A percentile compares a stretch with the other conserved stretches of the same genome.
Evolutionary conservation across 2,888 invertebrate species (phyloP).

Genomic region (Auanema sp.): DNA sequence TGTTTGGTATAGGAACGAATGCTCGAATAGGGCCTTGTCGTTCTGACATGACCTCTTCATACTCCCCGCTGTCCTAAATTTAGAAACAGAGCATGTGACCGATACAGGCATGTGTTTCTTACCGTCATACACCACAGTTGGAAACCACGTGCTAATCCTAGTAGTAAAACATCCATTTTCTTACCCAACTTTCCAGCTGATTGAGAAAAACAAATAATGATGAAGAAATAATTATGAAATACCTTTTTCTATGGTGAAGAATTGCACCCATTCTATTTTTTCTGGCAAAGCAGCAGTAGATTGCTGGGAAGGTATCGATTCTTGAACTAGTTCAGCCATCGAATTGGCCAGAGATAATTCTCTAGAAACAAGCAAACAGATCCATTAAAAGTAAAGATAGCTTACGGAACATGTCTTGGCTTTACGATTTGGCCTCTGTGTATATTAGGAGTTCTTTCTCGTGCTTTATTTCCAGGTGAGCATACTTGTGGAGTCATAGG

Average conservation of each 20-base stretch:
- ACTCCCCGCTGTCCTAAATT: constrained; percentile 83
- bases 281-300: constrained; percentile 32
- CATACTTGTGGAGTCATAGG: too few species aligned
- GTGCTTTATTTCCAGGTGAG: too few species aligned
- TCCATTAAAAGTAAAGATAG: constrained; percentile 11
- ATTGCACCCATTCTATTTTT: constrained; percentile 49
- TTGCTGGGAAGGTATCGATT: constrained; percentile 52
- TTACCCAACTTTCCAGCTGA: constrained; percentile 66
- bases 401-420: constrained; percentile 40
- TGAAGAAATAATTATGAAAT: constrained; percentile 4
- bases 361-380: constrained; percentile 20
- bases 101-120: constrained; percentile 22
- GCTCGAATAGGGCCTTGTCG: constrained; percentile 84
- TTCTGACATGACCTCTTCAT: constrained; percentile 90
- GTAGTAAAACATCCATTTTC: constrained; percentile 80
- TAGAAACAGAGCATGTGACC: constrained; percentile 11
- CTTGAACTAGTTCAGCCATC: constrained; percentile 55
- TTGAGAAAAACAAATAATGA: constrained; percentile 13
- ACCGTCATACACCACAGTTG: constrained; percentile 71
- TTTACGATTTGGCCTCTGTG: constrained; percentile 46
- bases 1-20: constrained; percentile 70
- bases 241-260: constrained; percentile 36
- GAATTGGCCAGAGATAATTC: constrained; percentile 12
- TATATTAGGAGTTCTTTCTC: constrained; percentile 18
- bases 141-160: constrained; percentile 84